These are phyloP conservation scores for Spea hammondii DNA, from an alignment of 2,797 vertebrate genomes.

Conservation along the genomic window DNA sequence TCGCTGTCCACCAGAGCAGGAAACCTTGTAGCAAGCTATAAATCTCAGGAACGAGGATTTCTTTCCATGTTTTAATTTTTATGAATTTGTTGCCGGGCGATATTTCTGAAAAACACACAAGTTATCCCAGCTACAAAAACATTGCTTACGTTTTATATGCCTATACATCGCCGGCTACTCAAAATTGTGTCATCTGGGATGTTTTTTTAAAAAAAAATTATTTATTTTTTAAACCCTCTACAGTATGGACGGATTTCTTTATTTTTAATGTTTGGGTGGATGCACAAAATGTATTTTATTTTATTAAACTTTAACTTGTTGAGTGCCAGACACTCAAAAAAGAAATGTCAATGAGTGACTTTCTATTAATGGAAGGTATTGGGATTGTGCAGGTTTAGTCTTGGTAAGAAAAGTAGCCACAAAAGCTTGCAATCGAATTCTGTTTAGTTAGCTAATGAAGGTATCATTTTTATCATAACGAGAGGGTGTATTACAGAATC, in stretches of 20 bases:
- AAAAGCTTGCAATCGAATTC: no score
- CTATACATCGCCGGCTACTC: neutral
- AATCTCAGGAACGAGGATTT: conserved; percentile 23
- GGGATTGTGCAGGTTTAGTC: no score
- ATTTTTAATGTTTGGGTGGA: neutral
- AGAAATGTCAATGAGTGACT: no score
- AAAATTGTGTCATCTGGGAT: neutral
- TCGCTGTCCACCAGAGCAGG: conserved; percentile 21
- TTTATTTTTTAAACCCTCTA: neutral
- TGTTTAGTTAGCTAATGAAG: no score
- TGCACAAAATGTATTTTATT: no score
- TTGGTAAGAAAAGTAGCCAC: no score
- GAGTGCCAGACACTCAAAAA: no score
- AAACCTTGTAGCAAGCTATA: conserved; percentile 32
- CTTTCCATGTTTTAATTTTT: conserved; percentile 30
- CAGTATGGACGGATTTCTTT: neutral
- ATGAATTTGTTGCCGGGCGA: conserved; percentile 41
- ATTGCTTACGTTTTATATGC: neutral
- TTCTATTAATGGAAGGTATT: no score
- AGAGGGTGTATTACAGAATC: no score
- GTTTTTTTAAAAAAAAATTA: conserved; percentile 2
- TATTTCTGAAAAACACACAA: conserved; percentile 20
- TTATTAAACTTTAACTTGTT: no score
- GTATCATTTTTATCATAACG: no score
- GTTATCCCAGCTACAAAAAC: conserved; percentile 37